Conservation (phyloP, 2,113 vertebrate genomes). For the Halcyon senegalensis region DNA sequence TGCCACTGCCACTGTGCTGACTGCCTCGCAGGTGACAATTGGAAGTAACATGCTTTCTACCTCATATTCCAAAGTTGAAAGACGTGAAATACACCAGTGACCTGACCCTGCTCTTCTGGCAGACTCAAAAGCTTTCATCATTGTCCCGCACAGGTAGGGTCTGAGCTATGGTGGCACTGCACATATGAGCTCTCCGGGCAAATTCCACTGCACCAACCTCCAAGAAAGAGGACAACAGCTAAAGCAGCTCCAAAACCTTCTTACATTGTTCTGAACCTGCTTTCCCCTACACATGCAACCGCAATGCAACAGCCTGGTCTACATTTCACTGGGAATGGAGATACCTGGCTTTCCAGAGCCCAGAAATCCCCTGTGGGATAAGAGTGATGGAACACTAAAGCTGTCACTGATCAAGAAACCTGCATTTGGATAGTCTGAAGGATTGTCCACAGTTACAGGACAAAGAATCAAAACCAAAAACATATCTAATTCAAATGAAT, state of each 20-base stretch:
- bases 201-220: background rate
- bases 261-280: fast-evolving
- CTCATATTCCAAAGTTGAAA: fast-evolving
- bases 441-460: background rate
- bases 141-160: fast-evolving
- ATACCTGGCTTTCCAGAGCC: background rate
- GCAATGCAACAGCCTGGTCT: fast-evolving
- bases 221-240: background rate
- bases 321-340: fast-evolving
- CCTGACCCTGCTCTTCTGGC: background rate
- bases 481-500: background rate
- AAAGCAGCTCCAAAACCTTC: background rate
- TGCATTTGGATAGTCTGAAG: background rate
- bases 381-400: background rate
- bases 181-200: background rate
- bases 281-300: background rate
- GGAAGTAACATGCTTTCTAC: fast-evolving
- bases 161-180: background rate
- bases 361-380: background rate
- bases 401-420: fast-evolving
- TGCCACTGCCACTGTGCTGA: fast-evolving
- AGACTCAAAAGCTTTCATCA: background rate
- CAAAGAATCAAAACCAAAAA: background rate
- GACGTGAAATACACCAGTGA: background rate
- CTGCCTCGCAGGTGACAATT: fast-evolving